Evolutionary conservation across 2,113 vertebrate genomes (phyloP).

Genomic region (Xerus inauris): DNA sequence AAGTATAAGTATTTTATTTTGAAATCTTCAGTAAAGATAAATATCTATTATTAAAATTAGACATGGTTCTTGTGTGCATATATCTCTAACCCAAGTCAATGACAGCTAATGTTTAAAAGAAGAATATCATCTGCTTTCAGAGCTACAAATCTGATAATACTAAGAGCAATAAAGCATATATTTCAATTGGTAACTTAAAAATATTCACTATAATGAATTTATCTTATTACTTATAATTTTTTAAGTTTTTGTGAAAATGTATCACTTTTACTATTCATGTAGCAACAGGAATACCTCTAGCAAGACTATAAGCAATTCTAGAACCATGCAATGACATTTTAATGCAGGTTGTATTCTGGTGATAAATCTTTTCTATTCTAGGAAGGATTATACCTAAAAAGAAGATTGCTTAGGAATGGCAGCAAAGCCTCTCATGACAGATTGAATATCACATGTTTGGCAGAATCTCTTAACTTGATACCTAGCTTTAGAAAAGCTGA

Average conservation of each 20-base stretch:
- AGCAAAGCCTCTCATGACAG: constrained; percentile 62
- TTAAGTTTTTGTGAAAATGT: background rate
- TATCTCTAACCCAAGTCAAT: background rate
- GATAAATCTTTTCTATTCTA: constrained; percentile 60
- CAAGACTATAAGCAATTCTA: constrained; percentile 40
- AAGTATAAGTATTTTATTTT: background rate
- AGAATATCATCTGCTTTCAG: background rate
- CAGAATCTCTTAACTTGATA: constrained; percentile 63
- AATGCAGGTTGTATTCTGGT: background rate
- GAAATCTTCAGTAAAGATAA: background rate
- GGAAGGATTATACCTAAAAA: constrained; percentile 26
- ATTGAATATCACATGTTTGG: constrained; percentile 13
- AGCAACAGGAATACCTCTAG: background rate
- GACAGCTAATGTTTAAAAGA: background rate
- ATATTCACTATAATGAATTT: background rate
- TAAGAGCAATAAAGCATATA: background rate
- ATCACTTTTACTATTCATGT: background rate
- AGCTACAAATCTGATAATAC: background rate
- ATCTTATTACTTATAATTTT: background rate
- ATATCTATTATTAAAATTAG: background rate
- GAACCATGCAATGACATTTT: background rate
- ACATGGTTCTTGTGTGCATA: background rate
- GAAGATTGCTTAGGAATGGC: constrained; percentile 59
- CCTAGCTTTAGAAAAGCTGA: constrained; percentile 67
- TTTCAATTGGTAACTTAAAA: constrained; percentile 18